Percentiles rank a stretch among this genome's conserved stretches.
These are phyloP conservation scores for Eurois occulta DNA, from an alignment of 2,888 invertebrate genomes.

Conservation along the genomic window DNA sequence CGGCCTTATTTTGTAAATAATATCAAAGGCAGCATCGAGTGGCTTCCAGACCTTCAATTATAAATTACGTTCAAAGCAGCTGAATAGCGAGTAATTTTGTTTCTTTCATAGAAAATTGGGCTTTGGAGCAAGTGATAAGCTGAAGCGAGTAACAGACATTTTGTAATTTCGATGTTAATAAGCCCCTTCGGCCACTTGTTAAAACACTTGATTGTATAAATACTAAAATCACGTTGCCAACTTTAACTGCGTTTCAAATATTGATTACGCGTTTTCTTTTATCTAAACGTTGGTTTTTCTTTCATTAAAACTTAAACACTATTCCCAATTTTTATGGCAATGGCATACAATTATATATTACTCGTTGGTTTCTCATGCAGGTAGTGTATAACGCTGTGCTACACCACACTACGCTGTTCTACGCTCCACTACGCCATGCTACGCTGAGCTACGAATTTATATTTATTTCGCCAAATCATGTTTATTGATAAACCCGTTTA, in stretches of 20 bases:
- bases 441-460: background rate
- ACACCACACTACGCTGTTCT: too few relatives aligned
- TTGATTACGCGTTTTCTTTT: background rate
- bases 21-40: constrained; percentile 70
- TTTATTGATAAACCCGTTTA: background rate
- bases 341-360: background rate
- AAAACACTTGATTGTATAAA: background rate
- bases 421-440: too few relatives aligned
- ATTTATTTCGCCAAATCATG: background rate
- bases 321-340: background rate
- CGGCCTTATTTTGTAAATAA: constrained; percentile 57
- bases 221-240: background rate
- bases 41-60: constrained; percentile 72
- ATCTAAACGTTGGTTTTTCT: background rate
- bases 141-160: background rate
- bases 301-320: background rate
- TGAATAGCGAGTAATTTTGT: constrained; percentile 76
- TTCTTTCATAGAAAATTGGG: constrained; percentile 69
- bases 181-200: background rate
- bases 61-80: constrained; percentile 73
- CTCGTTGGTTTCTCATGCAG: background rate
- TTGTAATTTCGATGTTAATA: background rate
- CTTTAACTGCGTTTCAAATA: background rate
- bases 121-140: constrained; percentile 33
- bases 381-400: too few relatives aligned